These are phyloP conservation scores for Aeoliscus strigatus DNA, from an alignment of 2,797 vertebrate species.

Conservation along the genomic window DNA sequence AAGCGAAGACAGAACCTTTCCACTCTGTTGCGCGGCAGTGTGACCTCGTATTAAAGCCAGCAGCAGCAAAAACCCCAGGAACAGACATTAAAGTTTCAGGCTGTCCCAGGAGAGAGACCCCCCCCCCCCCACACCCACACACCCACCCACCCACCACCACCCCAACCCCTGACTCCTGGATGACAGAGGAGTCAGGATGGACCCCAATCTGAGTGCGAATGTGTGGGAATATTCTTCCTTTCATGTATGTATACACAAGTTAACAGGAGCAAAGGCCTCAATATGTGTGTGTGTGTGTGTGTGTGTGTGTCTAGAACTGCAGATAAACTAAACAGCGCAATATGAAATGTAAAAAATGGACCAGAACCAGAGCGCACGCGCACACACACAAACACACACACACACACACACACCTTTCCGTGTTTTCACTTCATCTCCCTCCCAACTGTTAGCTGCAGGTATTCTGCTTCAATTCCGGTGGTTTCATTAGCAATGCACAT, in stretches of 20 bases:
- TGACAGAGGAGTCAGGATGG: slow-evolving; percentile 31
- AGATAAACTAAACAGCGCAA: slow-evolving; percentile 30
- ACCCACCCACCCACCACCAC: no score
- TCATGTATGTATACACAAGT: slow-evolving; percentile 10
- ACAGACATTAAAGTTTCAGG: slow-evolving; percentile 75
- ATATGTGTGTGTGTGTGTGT: slow-evolving; percentile 15
- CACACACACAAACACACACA: no score
- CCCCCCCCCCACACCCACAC: no score
- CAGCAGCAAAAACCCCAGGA: slow-evolving; percentile 55
- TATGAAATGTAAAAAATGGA: slow-evolving; percentile 37
- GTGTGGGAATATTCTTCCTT: background rate
- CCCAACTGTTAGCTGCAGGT: slow-evolving; percentile 55
- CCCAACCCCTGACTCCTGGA: slow-evolving; percentile 45
- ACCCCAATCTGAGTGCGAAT: slow-evolving; percentile 22
- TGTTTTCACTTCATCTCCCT: slow-evolving; percentile 23
- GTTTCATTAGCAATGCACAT: slow-evolving; percentile 89
- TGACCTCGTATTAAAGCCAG: slow-evolving; percentile 77
- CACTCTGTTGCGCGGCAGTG: slow-evolving; percentile 66
- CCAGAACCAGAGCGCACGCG: slow-evolving; percentile 21
- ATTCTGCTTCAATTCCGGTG: slow-evolving; percentile 83
- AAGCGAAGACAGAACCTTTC: slow-evolving; percentile 66
- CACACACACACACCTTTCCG: slow-evolving; percentile 34
- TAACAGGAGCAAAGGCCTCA: no score
- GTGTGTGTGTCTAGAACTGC: slow-evolving; percentile 16
- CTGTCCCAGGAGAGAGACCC: slow-evolving; percentile 56